These are phyloP conservation scores for Hippopotamus amphibius DNA, from an alignment of 2,113 vertebrate genomes.

Conservation along the genomic window DNA sequence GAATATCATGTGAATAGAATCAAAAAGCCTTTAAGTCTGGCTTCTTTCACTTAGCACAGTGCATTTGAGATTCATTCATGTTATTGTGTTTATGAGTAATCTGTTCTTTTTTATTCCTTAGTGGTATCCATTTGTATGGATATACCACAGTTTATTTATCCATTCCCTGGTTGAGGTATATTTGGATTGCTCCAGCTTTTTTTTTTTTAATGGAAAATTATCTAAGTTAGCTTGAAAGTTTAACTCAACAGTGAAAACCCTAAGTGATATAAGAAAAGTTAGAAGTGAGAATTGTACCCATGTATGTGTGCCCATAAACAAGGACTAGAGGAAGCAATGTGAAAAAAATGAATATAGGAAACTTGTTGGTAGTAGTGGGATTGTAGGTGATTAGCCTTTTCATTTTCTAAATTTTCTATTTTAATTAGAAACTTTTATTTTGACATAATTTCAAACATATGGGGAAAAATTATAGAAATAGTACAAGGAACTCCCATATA, in stretches of 20 bases:
- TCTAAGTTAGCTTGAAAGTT: neutral
- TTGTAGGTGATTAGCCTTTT: neutral
- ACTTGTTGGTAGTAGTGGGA: neutral
- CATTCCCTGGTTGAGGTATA: neutral
- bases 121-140: neutral
- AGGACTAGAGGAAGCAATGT: neutral
- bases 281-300: neutral
- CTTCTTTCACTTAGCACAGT: neutral
- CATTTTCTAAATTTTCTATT: constrained; percentile 32
- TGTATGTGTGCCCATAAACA: neutral
- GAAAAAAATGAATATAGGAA: neutral
- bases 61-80: neutral
- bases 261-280: constrained; percentile 18
- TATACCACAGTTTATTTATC: neutral
- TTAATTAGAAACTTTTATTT: neutral
- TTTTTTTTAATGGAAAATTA: neutral
- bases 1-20: neutral
- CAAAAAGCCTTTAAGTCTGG: neutral
- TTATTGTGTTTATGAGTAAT: neutral
- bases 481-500: neutral
- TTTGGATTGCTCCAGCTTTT: neutral
- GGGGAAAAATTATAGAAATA: neutral
- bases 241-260: neutral
- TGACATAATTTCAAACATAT: neutral
- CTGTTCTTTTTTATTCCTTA: constrained; percentile 27